Conservation (phyloP, 1,140 invertebrate species). For the Tetraneura akinire region DNA sequence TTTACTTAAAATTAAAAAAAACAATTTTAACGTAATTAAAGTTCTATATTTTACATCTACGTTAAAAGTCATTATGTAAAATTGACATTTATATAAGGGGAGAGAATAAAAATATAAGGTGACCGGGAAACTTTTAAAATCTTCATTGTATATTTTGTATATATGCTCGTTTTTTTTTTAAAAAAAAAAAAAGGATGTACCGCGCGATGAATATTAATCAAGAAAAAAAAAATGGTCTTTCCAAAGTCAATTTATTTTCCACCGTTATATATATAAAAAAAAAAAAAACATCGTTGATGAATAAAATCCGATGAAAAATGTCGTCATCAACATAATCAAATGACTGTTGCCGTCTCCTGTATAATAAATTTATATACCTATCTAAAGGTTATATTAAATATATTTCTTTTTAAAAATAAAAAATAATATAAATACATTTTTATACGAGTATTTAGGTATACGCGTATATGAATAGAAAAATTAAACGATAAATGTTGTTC, state of each 20-base stretch:
- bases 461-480: too few species aligned
- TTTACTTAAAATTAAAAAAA: not conserved
- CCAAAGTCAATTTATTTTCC: not conserved
- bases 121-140: conserved; percentile 32
- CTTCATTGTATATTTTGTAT: not conserved
- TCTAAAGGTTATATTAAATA: too few species aligned
- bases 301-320: conserved; percentile 13
- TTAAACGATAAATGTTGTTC: too few species aligned
- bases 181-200: not conserved
- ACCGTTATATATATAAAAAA: not conserved
- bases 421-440: too few species aligned
- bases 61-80: conserved; percentile 12
- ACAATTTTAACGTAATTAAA: not conserved
- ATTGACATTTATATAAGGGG: not conserved
- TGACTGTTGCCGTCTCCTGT: not conserved
- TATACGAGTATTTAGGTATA: too few species aligned
- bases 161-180: not conserved
- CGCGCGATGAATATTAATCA: not conserved
- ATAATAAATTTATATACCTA: too few species aligned
- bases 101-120: conserved; percentile 9
- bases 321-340: not conserved
- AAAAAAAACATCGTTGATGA: conserved; percentile 5
- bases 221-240: not conserved
- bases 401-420: too few species aligned
- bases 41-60: not conserved